phyloP scores from a whole-genome alignment of 2,888 invertebrate species.

The Leucania comma region DNA sequence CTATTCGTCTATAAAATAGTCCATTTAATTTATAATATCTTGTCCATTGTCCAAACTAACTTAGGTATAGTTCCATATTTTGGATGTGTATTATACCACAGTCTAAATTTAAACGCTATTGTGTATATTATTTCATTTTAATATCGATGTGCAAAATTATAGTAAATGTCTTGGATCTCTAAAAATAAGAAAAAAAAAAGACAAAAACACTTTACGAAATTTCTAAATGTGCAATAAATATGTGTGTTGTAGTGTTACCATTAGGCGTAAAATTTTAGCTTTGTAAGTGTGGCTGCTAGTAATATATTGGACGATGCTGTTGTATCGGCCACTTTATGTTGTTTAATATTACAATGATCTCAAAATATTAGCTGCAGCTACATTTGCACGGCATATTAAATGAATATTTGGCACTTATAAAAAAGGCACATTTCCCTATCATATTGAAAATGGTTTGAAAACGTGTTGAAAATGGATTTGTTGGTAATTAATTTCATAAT shows the following conservation, averaged over 20 bases:
- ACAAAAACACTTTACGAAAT: slow-evolving; percentile 90
- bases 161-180: slow-evolving; percentile 91
- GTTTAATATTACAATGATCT: slow-evolving; percentile 84
- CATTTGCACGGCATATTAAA: slow-evolving; percentile 83
- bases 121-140: slow-evolving; percentile 89
- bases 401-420: slow-evolving; percentile 90
- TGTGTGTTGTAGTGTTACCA: slow-evolving; percentile 91
- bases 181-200: slow-evolving; percentile 90
- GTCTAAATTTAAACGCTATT: slow-evolving; percentile 88
- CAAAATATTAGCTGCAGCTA: slow-evolving; percentile 81
- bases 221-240: slow-evolving; percentile 91
- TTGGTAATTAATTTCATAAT: slow-evolving; percentile 91
- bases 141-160: slow-evolving; percentile 91
- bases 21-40: slow-evolving; percentile 85
- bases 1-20: slow-evolving; percentile 80
- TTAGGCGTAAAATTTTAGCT: slow-evolving; percentile 89
- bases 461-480: slow-evolving; percentile 91
- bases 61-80: slow-evolving; percentile 90
- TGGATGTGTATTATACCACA: slow-evolving; percentile 90
- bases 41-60: slow-evolving; percentile 90
- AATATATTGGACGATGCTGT: slow-evolving; percentile 66
- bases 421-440: slow-evolving; percentile 90
- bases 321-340: slow-evolving; percentile 75
- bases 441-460: slow-evolving; percentile 90
- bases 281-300: slow-evolving; percentile 77